Base-by-base conservation (phyloP, 1,140 invertebrate species). In the Apis florea region DNA sequence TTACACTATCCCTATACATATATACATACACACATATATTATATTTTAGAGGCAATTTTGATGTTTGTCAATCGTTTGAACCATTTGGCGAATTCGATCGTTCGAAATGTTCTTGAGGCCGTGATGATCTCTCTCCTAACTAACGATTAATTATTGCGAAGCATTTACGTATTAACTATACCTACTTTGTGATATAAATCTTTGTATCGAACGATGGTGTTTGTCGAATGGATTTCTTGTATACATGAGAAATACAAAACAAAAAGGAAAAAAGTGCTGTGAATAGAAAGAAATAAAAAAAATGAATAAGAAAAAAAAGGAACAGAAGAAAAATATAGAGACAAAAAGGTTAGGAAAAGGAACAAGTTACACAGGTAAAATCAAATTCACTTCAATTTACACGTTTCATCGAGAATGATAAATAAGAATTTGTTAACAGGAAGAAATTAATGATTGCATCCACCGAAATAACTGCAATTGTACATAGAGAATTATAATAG, bases 161-260 rank as follows among this genome's bases (percentile, higher is more conserved):
- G 67, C 79, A 84, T 73, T 78, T 89, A 86, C 77, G 69, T 74
- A 73, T 72, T 74, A 74, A 75, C 12, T 74, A 84, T 85, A 88
- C 71, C 61, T 79, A 89, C 89, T 90, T 92, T 92, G 90, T 92
- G 91, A 92, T 91, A 91, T 85, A 89, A 89, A 90, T 86, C 68
- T 82, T 68, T 82, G 66, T 85, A 69, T 71, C 80, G 83, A 85
- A 86, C 87, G 82, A 84, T 87, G 68, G 89, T 82, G 86, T 87
- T 88, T 80, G 85, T 86, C 72, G 88, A 70, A 80, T 56, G 49
- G 61, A 49, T 63, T 58, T 47, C 54, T 73, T n/a, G 88, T 86
- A 75, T 71, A 79, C 71, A 79, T 83, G 82, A 74, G 72, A 88
- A 88, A 85, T 85, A 90, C 90, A 84, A 90, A 87, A 88, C 88